These are phyloP conservation scores for Euphydryas editha DNA, from an alignment of 2,888 invertebrate species.

Conservation along the genomic window DNA sequence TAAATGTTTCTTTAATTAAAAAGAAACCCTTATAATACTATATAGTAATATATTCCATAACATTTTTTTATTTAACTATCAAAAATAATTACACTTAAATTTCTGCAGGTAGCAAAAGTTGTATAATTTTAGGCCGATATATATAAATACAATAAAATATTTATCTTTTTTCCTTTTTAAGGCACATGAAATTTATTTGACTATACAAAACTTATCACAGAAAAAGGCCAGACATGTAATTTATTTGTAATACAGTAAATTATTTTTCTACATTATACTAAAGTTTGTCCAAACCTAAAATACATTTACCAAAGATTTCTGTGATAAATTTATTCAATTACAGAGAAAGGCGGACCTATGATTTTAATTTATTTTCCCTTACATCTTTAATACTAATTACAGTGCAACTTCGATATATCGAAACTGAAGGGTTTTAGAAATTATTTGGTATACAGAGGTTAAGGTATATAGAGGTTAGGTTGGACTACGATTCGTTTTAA, in stretches of 20 bases:
- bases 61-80: neutral
- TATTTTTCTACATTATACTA: neutral
- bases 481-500: no score
- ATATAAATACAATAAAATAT: constrained; percentile 3
- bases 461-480: no score
- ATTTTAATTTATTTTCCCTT: neutral
- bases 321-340: constrained; percentile 16
- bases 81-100: neutral
- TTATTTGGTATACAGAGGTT: no score
- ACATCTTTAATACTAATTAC: neutral
- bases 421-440: no score
- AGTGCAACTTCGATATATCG: no score
- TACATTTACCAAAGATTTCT: constrained; percentile 10
- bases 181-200: constrained; percentile 37
- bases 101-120: neutral
- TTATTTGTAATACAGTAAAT: constrained; percentile 12
- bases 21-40: constrained; percentile 1
- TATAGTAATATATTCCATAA: neutral
- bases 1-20: neutral
- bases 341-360: neutral
- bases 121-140: constrained; percentile 1
- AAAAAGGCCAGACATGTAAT: constrained; percentile 19
- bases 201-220: constrained; percentile 29
- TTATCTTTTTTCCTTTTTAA: constrained; percentile 28
- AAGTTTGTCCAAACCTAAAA: neutral